Evolutionary conservation across 30 jellyfish, hydroid and myxozoan species (phyloP).

Genomic region (Clytia hemisphaerica): DNA sequence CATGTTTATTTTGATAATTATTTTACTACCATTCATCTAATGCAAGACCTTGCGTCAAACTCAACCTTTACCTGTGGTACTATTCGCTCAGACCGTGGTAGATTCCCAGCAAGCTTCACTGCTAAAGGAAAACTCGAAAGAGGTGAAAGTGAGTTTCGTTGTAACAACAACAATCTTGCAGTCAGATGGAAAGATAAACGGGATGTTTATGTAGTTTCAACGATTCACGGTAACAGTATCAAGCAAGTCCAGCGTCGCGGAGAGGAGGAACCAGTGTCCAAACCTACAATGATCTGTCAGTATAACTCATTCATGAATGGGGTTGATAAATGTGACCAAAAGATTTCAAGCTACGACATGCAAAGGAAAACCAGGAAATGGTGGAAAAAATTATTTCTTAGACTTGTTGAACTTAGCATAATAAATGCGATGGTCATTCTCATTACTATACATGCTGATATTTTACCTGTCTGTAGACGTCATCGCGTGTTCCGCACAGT

Average conservation of each 20-base stretch:
- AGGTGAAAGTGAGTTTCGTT: neutral
- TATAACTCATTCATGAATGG: neutral
- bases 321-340: conserved; percentile 4
- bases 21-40: neutral
- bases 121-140: neutral
- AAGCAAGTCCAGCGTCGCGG: neutral
- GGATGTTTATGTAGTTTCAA: neutral
- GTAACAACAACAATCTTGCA: neutral
- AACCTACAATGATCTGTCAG: neutral
- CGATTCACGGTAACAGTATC: neutral
- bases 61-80: neutral
- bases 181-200: conserved; percentile 22
- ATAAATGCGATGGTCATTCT: conserved; percentile 29
- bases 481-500: conserved; percentile 12
- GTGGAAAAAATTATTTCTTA: conserved; percentile 37
- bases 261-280: neutral
- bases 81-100: neutral
- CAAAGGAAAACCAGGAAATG: conserved; percentile 7
- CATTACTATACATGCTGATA: neutral
- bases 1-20: conserved; percentile 28
- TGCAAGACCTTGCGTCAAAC: neutral
- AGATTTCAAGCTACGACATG: neutral
- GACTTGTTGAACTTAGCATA: conserved; percentile 38
- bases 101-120: neutral
- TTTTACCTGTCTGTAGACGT: neutral